A percentile compares a stretch with the other conserved stretches of the same genome.
These are phyloP conservation scores for Neodiprion fabricii DNA, from an alignment of 1,140 invertebrate genomes.

Conservation along the genomic window DNA sequence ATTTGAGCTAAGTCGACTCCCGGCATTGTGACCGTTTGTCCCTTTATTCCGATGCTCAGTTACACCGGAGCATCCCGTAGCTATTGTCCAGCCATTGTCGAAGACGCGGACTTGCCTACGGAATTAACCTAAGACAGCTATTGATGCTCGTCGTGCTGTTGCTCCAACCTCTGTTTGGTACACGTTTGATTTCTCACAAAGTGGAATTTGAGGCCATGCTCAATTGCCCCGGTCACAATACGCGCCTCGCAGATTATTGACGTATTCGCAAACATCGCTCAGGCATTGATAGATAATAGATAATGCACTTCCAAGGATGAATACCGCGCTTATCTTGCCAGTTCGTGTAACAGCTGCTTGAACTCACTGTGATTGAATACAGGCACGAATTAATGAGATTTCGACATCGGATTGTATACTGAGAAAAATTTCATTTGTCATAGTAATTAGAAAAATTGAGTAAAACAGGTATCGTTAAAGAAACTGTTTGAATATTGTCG, in stretches of 20 bases:
- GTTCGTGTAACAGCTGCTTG: no score
- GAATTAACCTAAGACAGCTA: neutral
- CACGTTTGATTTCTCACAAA: neutral
- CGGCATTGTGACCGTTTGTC: neutral
- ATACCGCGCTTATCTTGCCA: no score
- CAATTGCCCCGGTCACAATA: constrained; percentile 20
- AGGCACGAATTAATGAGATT: no score
- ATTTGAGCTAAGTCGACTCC: constrained; percentile 17
- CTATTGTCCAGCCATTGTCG: neutral
- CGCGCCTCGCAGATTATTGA: neutral
- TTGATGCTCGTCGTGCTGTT: no score
- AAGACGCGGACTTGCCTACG: neutral
- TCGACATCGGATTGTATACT: no score
- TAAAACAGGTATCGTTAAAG: no score
- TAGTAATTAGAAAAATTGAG: no score
- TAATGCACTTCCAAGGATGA: neutral
- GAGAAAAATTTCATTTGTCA: no score
- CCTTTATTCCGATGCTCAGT: neutral
- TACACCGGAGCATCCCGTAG: no score
- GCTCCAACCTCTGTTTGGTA: no score
- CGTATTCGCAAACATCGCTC: neutral
- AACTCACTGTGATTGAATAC: no score
- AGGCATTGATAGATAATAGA: neutral
- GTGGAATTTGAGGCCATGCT: constrained; percentile 19
- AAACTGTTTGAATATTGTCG: no score